Conservation (phyloP, 1,140 invertebrate species). For the Drosophila eugracilis region DNA sequence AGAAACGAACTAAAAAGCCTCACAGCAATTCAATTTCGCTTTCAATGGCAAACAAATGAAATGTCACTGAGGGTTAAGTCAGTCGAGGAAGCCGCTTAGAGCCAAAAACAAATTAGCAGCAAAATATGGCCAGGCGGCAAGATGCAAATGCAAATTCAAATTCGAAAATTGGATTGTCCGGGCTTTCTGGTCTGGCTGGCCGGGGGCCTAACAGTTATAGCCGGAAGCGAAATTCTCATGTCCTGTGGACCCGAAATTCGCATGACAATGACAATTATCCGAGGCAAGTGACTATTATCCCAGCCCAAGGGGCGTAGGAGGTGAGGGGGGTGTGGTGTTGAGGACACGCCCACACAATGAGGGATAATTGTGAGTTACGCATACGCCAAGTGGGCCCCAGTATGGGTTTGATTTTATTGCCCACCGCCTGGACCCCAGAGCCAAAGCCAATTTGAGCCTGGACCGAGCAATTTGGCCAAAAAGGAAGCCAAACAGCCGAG, state of each 20-base stretch:
- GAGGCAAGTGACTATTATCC: constrained; percentile 44
- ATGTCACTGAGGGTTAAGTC: constrained; percentile 25
- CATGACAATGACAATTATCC: constrained; percentile 78
- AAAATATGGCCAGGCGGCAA: constrained; percentile 26
- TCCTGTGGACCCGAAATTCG: constrained; percentile 32
- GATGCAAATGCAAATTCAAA: constrained; percentile 27
- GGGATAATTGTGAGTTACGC: constrained; percentile 79
- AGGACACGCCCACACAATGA: constrained; percentile 70
- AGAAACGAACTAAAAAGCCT: constrained; percentile 11
- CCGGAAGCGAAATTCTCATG: constrained; percentile 27
- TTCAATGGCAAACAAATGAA: constrained; percentile 23
- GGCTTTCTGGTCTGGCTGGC: not conserved
- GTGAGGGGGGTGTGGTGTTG: too few relatives aligned
- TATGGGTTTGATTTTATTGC: constrained; percentile 73
- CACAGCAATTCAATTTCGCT: constrained; percentile 4
- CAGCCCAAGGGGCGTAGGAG: too few relatives aligned
- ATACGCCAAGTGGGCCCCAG: constrained; percentile 65
- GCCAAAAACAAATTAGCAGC: constrained; percentile 38
- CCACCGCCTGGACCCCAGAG: constrained; percentile 20
- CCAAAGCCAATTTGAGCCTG: constrained; percentile 65
- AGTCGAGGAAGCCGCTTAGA: constrained; percentile 23
- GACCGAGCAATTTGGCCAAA: constrained; percentile 56
- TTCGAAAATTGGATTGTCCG: constrained; percentile 50
- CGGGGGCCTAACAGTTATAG: constrained; percentile 21
- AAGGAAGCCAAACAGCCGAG: constrained; percentile 57